Percentiles rank a stretch among this genome's conserved stretches.
These are phyloP conservation scores for Phasianus colchicus DNA, from an alignment of 2,113 vertebrate species.

Conservation along the genomic window DNA sequence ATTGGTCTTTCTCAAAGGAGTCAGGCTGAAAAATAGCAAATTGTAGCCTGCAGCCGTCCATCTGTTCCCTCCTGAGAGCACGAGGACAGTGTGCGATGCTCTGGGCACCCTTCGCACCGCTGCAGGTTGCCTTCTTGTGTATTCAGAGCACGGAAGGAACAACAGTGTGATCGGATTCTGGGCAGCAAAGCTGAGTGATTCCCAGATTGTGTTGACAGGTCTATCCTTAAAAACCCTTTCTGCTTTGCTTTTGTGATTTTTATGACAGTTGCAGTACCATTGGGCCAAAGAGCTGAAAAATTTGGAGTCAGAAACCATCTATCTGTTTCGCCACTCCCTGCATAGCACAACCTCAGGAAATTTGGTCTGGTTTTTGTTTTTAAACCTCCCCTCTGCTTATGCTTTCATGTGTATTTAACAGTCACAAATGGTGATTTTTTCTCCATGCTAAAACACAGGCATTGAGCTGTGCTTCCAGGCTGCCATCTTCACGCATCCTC, in stretches of 20 bases:
- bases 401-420: background rate
- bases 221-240: constrained; percentile 7
- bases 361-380: background rate
- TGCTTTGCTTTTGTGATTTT: background rate
- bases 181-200: background rate
- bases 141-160: background rate
- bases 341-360: background rate
- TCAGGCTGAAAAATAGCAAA: background rate
- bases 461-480: background rate
- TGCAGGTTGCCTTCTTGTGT: background rate
- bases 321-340: background rate
- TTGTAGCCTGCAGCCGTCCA: constrained; percentile 34
- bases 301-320: background rate
- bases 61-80: constrained; percentile 9
- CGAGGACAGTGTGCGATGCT: background rate
- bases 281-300: background rate
- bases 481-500: background rate
- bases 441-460: background rate
- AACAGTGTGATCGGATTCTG: background rate
- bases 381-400: background rate
- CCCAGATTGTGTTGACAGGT: background rate
- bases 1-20: background rate
- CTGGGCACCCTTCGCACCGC: background rate
- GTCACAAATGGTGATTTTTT: background rate
- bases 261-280: background rate